Evolutionary conservation across 1,140 invertebrate species (phyloP).

Genomic region (Drosophila willistoni): DNA sequence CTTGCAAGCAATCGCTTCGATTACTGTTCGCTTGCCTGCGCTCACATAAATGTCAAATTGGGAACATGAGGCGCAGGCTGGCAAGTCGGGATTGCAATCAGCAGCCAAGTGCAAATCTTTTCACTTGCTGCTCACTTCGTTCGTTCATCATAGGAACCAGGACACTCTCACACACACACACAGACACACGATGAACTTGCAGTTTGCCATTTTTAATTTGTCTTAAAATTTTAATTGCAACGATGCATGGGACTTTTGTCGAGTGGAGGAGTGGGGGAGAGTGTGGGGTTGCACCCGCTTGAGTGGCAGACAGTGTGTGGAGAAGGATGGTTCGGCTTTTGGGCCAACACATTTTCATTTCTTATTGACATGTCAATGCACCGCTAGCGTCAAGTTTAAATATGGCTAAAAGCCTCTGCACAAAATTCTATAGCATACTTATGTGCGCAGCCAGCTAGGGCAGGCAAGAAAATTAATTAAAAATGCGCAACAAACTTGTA

Average conservation of each 20-base stretch:
- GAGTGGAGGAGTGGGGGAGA: background rate
- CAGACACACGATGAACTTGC: constrained; percentile 21
- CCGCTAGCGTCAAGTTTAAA: constrained; percentile 45
- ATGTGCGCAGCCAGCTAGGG: constrained; percentile 11
- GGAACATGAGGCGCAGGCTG: constrained; percentile 47
- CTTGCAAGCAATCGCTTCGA: constrained; percentile 49
- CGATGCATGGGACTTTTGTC: background rate
- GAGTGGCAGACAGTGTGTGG: background rate
- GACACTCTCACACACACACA: background rate
- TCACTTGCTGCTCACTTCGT: constrained; percentile 50
- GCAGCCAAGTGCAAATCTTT: constrained; percentile 75
- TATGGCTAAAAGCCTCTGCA: constrained; percentile 50
- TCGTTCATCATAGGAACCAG: constrained; percentile 41
- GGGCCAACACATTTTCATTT: constrained; percentile 55
- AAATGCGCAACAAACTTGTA: constrained; percentile 62
- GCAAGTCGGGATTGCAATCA: constrained; percentile 56
- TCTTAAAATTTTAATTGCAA: constrained; percentile 76
- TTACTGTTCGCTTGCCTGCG: constrained; percentile 54
- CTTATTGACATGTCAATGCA: constrained; percentile 73
- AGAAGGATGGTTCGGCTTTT: background rate
- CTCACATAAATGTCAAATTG: constrained; percentile 74
- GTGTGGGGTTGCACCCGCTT: background rate
- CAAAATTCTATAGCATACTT: constrained; percentile 47
- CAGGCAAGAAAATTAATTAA: constrained; percentile 62
- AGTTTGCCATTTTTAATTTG: constrained; percentile 67